Conservation (phyloP, 2,797 vertebrate genomes). For the Allobates femoralis region DNA sequence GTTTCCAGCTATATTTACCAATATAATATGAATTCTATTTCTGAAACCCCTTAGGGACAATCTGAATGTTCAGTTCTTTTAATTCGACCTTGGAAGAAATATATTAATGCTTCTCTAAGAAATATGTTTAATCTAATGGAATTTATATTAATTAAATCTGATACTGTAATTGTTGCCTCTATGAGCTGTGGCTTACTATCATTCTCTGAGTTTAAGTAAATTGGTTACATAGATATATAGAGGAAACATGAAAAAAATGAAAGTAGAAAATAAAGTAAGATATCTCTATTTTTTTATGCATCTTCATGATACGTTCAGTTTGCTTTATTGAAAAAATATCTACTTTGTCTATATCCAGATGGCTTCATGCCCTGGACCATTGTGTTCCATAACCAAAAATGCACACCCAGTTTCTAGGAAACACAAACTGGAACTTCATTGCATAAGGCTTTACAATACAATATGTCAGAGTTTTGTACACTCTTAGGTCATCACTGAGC, state of each 20-base stretch:
- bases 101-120: no score
- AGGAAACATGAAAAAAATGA: neutral
- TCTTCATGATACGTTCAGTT: neutral
- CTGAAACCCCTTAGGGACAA: neutral
- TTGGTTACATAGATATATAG: neutral
- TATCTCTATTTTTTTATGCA: neutral
- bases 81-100: neutral
- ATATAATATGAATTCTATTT: neutral
- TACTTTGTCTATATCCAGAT: neutral
- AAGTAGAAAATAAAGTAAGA: neutral
- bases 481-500: no score
- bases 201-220: neutral
- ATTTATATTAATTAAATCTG: no score
- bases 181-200: neutral
- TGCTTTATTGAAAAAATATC: neutral
- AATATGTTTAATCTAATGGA: no score
- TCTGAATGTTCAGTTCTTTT: neutral
- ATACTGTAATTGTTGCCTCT: neutral
- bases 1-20: conserved; percentile 5
- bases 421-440: neutral
- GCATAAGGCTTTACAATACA: neutral
- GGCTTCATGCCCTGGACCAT: neutral
- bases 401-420: neutral
- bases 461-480: neutral
- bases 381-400: neutral